A percentile compares a stretch with the other conserved stretches of the same genome.
phyloP scores from a whole-genome alignment of 2,888 invertebrate species.

The Parasteatoda lunata region DNA sequence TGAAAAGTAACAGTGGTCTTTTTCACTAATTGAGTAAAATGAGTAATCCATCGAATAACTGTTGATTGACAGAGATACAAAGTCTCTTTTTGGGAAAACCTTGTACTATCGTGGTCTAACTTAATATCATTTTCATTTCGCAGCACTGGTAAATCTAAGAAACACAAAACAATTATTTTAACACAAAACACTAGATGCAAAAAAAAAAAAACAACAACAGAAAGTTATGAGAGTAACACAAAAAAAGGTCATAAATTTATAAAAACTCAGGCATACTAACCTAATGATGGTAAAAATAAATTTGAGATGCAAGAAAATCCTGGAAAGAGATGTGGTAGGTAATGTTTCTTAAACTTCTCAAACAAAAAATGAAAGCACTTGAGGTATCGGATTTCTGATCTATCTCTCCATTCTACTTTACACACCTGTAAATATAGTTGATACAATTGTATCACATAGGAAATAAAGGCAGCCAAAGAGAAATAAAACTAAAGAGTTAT shows the following conservation, averaged over 20 bases:
- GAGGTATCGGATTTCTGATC: constrained; percentile 83
- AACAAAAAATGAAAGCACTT: constrained; percentile 92
- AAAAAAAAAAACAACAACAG: background rate
- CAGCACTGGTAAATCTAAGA: constrained; percentile 82
- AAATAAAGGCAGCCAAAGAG: too few species aligned
- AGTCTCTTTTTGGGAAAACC: constrained; percentile 79
- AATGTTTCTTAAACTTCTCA: constrained; percentile 91
- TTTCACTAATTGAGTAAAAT: constrained; percentile 74
- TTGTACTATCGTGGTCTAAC: constrained; percentile 72
- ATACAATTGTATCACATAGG: too few species aligned
- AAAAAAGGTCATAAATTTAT: background rate
- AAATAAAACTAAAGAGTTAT: too few species aligned
- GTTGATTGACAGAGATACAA: constrained; percentile 86
- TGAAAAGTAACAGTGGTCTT: constrained; percentile 62
- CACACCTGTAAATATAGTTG: too few species aligned
- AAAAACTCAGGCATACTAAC: constrained; percentile 75
- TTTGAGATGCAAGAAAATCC: constrained; percentile 86
- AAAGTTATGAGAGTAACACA: background rate
- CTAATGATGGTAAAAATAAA: constrained; percentile 86
- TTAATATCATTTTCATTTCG: constrained; percentile 79
- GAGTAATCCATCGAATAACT: constrained; percentile 91
- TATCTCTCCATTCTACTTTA: constrained; percentile 92
- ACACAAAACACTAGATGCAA: background rate
- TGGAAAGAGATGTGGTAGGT: constrained; percentile 92
- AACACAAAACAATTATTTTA: background rate